Percentiles rank a stretch among this genome's conserved stretches.
Evolutionary conservation across 1,140 invertebrate genomes (phyloP).

Genomic region (Caenorhabditis brenneri): DNA sequence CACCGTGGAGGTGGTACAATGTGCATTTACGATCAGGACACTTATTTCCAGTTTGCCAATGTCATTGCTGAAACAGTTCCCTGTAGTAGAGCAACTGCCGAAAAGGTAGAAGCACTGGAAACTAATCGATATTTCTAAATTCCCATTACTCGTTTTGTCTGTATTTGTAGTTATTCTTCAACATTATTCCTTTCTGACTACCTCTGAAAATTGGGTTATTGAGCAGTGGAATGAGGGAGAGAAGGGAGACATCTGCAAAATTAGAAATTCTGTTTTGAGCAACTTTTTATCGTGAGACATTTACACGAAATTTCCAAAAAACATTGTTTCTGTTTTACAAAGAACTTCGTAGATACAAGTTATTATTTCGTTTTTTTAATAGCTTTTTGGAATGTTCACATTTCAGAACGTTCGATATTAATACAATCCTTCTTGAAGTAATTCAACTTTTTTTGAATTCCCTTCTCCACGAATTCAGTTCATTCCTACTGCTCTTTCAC

Average conservation of each 20-base stretch:
- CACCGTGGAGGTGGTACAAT: conserved; percentile 20
- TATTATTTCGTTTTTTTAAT: no score
- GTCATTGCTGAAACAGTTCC: background rate
- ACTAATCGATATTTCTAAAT: background rate
- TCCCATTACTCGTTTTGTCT: background rate
- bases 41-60: background rate
- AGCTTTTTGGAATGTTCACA: no score
- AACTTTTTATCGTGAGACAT: no score
- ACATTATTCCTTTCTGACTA: background rate
- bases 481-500: background rate
- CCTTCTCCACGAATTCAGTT: no score
- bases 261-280: no score
- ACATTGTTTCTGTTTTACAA: no score
- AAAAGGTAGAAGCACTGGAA: background rate
- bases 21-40: conserved; percentile 23
- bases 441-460: no score
- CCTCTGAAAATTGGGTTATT: background rate
- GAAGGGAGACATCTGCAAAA: background rate
- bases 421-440: no score
- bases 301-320: no score
- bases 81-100: background rate
- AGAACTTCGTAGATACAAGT: no score
- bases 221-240: background rate
- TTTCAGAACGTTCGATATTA: no score
- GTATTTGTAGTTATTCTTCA: background rate